phyloP scores from a whole-genome alignment of 2,113 vertebrate genomes.

The Pleuronectes platessa region DNA sequence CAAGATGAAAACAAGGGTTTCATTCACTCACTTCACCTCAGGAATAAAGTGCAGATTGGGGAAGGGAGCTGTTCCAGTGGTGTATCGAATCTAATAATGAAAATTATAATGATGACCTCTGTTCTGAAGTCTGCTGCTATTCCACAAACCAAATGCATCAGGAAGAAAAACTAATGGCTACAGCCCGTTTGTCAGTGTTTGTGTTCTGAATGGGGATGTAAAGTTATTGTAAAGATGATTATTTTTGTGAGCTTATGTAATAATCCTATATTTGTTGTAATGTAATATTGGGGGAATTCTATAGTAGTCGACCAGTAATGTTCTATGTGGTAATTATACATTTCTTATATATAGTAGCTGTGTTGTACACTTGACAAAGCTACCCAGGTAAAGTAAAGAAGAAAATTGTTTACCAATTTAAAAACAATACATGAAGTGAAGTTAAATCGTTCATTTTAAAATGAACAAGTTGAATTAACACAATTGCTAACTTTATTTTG shows the following conservation, averaged over 20 bases:
- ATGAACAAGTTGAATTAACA: no score
- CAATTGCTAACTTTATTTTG: no score
- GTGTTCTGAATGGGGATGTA: background rate
- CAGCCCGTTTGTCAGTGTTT: background rate
- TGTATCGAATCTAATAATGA: slow-evolving; percentile 12
- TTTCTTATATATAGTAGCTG: no score
- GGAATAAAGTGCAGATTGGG: background rate
- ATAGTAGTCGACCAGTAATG: no score
- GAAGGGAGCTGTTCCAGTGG: slow-evolving; percentile 14
- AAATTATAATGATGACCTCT: slow-evolving; percentile 8
- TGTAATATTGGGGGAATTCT: no score
- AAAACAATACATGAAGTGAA: no score
- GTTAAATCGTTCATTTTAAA: no score
- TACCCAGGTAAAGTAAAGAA: no score
- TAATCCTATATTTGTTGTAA: background rate
- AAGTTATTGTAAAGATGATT: slow-evolving; percentile 1
- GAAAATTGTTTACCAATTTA: no score
- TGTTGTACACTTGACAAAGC: no score
- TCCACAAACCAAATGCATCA: slow-evolving; percentile 4
- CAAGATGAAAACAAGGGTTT: no score
- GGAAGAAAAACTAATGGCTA: background rate
- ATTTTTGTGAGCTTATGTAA: background rate
- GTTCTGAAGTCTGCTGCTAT: background rate
- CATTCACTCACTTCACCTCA: slow-evolving; percentile 10
- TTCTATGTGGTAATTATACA: no score